Evolutionary conservation across 1,140 invertebrate genomes (phyloP), one percentile per base, ranked within the genome.

Genomic region (Aphidius ervi): DNA sequence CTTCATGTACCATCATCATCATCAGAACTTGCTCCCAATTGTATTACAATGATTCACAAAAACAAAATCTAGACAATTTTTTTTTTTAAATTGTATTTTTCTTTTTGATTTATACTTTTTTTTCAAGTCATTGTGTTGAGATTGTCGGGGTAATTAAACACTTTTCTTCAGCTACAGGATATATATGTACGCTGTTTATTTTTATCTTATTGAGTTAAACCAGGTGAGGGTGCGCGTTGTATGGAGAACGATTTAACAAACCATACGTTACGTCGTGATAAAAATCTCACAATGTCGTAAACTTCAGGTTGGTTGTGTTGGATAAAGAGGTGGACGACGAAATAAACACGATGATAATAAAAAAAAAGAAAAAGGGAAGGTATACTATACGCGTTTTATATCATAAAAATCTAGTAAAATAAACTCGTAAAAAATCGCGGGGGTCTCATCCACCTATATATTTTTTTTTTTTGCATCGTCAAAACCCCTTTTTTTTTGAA

Each of bases 391-490:
- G 23, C 23, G 23, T 23, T 23, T 77, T 77, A 77, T 79, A 76
- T 78, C 77, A 79, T 79, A 78, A 78, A 78, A 79, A 79, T 78
- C 72, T 74, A 74, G 77, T 79, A 78, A 79, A 78, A 78, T 79
- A 77, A 76, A 73, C 74, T 78, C 76, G 76, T 79, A 78, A 79
- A 77, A 57, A 60, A 53, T 52, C 54, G 53, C 62, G 63, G 49
- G 61, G 46, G 59, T 61, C 61, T 61, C 48, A 58, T 62, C 50
- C 58, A 53, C 43, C 50, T 45, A 48, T 55, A 39, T 40, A 54
- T 52, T 62, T 42, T 62, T 42, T 56, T 23, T 43, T 52, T 53
- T 16, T 39, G n/a, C 45, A 39, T 59, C n/a, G 40, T 58, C 42
- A 40, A 40, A 4, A 9, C 41, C 43, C n/a, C 20, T n/a, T n/a